Base-by-base conservation (phyloP, 2,888 invertebrate genomes). In the Tiphia femorata region DNA sequence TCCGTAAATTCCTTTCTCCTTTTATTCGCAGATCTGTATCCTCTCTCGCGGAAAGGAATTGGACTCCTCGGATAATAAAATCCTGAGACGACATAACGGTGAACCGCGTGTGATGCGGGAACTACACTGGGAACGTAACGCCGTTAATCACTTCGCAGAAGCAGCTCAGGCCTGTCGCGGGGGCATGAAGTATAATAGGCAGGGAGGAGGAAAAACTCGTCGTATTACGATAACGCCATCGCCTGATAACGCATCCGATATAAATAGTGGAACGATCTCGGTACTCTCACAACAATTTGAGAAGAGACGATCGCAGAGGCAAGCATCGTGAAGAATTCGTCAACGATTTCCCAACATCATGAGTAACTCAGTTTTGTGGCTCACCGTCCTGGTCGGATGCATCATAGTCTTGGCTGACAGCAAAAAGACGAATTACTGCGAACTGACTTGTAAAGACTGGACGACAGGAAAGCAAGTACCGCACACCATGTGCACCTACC, bases 401-500 rank as follows among this genome's bases (percentile, higher is more conserved):
- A 6, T 16, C 2, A 16, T n/a, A 1, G 1, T n/a, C 2, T 20
- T 41, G 5, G 37, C 1, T 8, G 23, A 20, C 1, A 27, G n/a
- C n/a, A n/a, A n/a, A n/a, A n/a, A n/a, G n/a, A n/a, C 20, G 1
- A 7, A 49, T 12, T 48, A 62, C n/a, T 70, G 70, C 43, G 41
- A 30, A 1, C 2, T 58, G 3, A 17, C 42, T 6, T 27, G 29
- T 62, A 55, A 5, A 1, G 0, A 0, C 0, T 7, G 2, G 1
- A 0, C 2, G 7, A 27, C 2, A 1, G 0, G 0, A n/a, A n/a
- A n/a, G n/a, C n/a, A n/a, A n/a, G 12, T 7, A 14, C 10, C 1
- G 6, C 65, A 67, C 19, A 63, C 65, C 1, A 2, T 65, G 51
- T 65, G 65, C 44, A 19, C 6, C 20, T 63, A 37, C 17, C n/a